phyloP scores from a whole-genome alignment of 1,140 invertebrate species.

The Acromyrmex heyeri region DNA sequence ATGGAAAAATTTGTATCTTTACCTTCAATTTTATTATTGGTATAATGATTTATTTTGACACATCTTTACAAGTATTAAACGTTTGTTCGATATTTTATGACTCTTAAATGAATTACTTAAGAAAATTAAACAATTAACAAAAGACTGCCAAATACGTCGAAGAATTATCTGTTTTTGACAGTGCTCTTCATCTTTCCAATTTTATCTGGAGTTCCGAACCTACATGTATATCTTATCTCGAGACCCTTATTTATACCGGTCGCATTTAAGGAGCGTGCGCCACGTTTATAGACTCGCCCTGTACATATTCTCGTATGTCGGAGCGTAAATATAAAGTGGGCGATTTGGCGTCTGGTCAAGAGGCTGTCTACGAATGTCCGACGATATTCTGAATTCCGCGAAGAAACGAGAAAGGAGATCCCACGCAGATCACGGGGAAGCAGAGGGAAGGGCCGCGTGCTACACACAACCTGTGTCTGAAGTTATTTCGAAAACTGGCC shows the following conservation, averaged over 20 bases:
- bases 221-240: constrained; percentile 34
- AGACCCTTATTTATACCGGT: constrained; percentile 61
- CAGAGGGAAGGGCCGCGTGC: not conserved
- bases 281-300: constrained; percentile 67
- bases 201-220: constrained; percentile 23
- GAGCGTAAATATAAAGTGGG: constrained; percentile 73
- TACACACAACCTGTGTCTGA: constrained; percentile 56
- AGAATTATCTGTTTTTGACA: not conserved
- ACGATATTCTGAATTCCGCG: constrained; percentile 77
- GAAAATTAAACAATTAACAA: not conserved
- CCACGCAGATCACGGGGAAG: not conserved
- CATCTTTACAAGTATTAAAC: not conserved
- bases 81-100: not conserved
- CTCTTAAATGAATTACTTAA: not conserved
- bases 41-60: not conserved
- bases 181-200: constrained; percentile 19
- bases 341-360: constrained; percentile 80
- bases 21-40: not conserved
- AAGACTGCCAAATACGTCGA: not conserved
- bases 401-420: constrained; percentile 62
- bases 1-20: not conserved
- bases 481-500: constrained; percentile 81
- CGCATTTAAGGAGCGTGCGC: constrained; percentile 52
- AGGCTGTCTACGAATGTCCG: constrained; percentile 78
- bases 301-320: constrained; percentile 64